Conservation (phyloP, 2,797 vertebrate species). For the Strix occidentalis region DNA sequence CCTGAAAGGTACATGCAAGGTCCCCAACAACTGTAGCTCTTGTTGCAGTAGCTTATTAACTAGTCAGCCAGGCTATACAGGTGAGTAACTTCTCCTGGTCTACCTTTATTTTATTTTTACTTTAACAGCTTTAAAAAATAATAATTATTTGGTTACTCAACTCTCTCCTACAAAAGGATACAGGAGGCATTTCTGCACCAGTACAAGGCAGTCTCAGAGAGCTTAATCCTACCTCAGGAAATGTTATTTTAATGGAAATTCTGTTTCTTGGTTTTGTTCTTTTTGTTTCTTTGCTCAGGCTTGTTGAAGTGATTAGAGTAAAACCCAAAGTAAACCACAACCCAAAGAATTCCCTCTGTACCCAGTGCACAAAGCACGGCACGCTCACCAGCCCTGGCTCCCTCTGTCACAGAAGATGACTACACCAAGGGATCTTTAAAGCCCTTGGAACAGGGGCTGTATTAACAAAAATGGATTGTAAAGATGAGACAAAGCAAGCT, state of each 20-base stretch:
- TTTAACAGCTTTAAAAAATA: not conserved
- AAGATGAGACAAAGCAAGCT: slow-evolving; percentile 32
- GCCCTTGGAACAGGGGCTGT: not conserved
- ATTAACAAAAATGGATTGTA: slow-evolving; percentile 19
- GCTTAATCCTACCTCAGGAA: slow-evolving; percentile 42
- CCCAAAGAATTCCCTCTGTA: slow-evolving; percentile 28
- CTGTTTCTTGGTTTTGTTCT: slow-evolving; percentile 29
- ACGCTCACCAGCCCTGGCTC: not conserved
- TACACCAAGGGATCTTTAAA: not conserved
- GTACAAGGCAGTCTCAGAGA: not conserved
- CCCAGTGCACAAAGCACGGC: not conserved
- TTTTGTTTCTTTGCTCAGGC: slow-evolving; percentile 50
- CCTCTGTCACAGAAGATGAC: slow-evolving; percentile 33
- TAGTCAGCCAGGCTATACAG: not conserved
- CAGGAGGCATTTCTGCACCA: not conserved
- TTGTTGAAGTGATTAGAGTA: slow-evolving; percentile 58
- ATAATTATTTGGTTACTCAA: not conserved
- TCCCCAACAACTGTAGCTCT: not conserved
- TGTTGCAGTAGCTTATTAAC: not conserved
- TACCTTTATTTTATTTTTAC: not conserved
- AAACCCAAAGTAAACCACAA: slow-evolving; percentile 34
- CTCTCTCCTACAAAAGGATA: not conserved
- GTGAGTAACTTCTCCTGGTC: not conserved
- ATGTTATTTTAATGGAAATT: slow-evolving; percentile 52
- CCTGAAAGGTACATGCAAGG: not conserved